These are phyloP conservation scores for Oncorhynchus kisutch DNA, from an alignment of 2,113 vertebrate species.

Conservation along the genomic window DNA sequence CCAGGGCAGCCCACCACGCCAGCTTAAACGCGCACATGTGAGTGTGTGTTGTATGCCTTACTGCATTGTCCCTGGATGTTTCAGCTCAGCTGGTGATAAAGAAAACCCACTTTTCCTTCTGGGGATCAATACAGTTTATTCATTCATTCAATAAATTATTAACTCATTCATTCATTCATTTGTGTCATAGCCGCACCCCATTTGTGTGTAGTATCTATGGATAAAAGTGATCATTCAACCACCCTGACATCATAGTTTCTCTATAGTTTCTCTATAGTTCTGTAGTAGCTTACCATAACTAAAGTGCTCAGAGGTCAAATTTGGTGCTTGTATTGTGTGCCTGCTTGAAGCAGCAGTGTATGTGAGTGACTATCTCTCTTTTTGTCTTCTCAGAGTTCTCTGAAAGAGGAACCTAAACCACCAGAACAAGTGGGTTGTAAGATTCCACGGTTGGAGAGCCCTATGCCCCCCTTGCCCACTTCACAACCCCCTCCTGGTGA, in stretches of 20 bases:
- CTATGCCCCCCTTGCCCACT: conserved; percentile 88
- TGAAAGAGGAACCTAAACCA: conserved; percentile 91
- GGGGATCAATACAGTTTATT: too few relatives aligned
- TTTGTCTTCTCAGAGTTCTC: conserved; percentile 78
- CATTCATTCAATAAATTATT: too few relatives aligned
- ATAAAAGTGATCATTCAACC: too few relatives aligned
- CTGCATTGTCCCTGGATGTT: neutral
- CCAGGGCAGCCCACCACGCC: conserved; percentile 88
- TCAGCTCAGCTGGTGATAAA: too few relatives aligned
- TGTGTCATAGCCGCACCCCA: too few relatives aligned
- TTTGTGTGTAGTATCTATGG: too few relatives aligned
- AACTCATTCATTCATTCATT: too few relatives aligned
- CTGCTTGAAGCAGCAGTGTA: neutral
- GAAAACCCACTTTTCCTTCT: too few relatives aligned
- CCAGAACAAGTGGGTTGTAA: conserved; percentile 89
- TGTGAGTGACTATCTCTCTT: neutral
- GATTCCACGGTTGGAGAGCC: conserved; percentile 89
- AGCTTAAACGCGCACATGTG: conserved; percentile 86
- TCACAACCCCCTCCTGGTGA: conserved; percentile 89
- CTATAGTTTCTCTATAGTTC: neutral
- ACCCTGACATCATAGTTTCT: neutral
- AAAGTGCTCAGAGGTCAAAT: too few relatives aligned
- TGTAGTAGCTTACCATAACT: too few relatives aligned
- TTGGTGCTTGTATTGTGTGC: too few relatives aligned
- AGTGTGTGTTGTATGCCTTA: conserved; percentile 57